Evolutionary conservation across 2,888 invertebrate species (phyloP).

Genomic region (Chrysomela aeneicollis): DNA sequence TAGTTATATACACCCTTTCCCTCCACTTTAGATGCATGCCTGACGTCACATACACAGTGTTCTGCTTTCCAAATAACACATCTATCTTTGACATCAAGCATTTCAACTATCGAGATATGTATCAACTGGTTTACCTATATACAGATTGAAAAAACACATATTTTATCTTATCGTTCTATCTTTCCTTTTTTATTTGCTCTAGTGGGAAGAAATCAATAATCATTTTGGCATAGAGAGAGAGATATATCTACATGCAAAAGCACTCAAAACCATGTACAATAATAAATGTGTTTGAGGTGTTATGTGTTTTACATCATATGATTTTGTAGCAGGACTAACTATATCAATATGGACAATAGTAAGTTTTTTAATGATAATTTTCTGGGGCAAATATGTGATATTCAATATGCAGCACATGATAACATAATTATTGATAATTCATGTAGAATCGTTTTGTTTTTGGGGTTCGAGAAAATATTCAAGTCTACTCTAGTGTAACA

Average conservation of each 20-base stretch:
- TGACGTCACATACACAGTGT: too few species aligned
- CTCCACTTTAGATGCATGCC: too few species aligned
- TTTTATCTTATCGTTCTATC: background rate
- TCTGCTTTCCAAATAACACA: too few species aligned
- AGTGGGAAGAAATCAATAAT: background rate
- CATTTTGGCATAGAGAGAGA: background rate
- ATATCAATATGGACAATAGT: slow-evolving; percentile 51
- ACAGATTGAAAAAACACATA: background rate
- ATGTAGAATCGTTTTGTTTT: too few species aligned
- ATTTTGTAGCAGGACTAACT: slow-evolving; percentile 29
- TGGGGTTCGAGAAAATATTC: too few species aligned
- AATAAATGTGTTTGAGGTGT: slow-evolving; percentile 21
- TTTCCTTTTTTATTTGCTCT: background rate
- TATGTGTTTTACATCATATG: slow-evolving; percentile 26
- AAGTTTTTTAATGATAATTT: slow-evolving; percentile 34
- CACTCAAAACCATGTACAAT: background rate
- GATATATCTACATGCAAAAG: background rate
- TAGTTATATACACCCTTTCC: too few species aligned
- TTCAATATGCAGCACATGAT: too few species aligned
- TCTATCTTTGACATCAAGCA: too few species aligned
- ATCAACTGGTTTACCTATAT: background rate
- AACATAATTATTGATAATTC: too few species aligned
- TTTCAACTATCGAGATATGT: background rate
- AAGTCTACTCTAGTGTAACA: too few species aligned
- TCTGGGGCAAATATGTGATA: too few species aligned